phyloP scores from a whole-genome alignment of 2,113 vertebrate species.

The Etheostoma spectabile region DNA sequence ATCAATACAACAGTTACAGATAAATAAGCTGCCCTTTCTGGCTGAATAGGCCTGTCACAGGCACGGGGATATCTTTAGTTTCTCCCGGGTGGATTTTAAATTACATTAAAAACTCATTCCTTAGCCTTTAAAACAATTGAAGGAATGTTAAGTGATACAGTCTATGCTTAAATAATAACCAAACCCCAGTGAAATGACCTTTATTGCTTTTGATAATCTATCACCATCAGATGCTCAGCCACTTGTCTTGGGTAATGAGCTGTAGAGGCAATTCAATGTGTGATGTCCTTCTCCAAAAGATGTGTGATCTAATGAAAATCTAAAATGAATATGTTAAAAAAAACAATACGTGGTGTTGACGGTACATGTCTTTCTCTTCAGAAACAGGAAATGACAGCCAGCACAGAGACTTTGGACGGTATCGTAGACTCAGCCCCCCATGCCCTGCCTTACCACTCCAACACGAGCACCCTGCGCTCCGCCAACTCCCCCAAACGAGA shows the following conservation, averaged over 20 bases:
- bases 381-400: conserved; percentile 90
- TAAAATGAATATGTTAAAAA: neutral
- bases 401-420: conserved; percentile 86
- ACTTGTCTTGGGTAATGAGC: conserved; percentile 51
- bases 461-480: conserved; percentile 84
- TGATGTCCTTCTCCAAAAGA: conserved; percentile 11
- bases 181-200: conserved; percentile 36
- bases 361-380: conserved; percentile 59
- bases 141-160: conserved; percentile 29
- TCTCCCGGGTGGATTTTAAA: conserved; percentile 34
- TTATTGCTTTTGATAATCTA: conserved; percentile 42
- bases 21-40: conserved; percentile 70
- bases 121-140: conserved; percentile 38
- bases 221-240: conserved; percentile 49
- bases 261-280: neutral
- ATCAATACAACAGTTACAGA: conserved; percentile 73
- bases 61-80: conserved; percentile 50
- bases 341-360: neutral
- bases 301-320: neutral
- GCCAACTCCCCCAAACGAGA: conserved; percentile 91
- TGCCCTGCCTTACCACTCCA: conserved; percentile 93
- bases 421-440: conserved; percentile 83
- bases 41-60: conserved; percentile 51
- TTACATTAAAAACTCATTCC: conserved; percentile 33
- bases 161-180: neutral